Base-by-base conservation (phyloP, 2,797 vertebrate genomes). In the Pangasius sanitwongsei region DNA sequence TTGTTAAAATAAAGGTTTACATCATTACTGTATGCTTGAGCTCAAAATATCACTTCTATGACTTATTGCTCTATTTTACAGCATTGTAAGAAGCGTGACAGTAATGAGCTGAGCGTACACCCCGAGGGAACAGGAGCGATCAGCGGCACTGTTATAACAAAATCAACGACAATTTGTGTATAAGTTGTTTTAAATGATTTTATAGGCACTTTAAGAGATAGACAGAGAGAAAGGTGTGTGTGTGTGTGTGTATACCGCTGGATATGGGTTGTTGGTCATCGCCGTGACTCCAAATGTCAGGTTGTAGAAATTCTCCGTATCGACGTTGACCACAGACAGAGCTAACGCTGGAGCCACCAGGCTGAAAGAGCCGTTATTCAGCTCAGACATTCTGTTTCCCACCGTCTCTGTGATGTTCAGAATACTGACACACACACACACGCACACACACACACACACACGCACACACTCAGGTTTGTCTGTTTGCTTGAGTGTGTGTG, bases 261-360 rank as follows among this genome's bases (percentile, higher is more conserved):
- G 96, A 34, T 91, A 91, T 72, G 85, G 86, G 2, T 95, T 93
- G 23, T 87, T 86, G 23, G 87, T 44, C 9, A 95, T 94, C 15
- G 96, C 96, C 0, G 90, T 94, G 59, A 98, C 95, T 1, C 95
- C 96, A 61, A 99, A 98, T 44, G 95, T 95, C 84, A 98, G 89
- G 69, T 95, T 96, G 89, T 89, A 84, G 91, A 97, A 97, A 6
- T 75, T 28, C 0, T 84, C 92, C 8, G 94, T 96, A 78, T 93
- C 91, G 3, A 97, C 94, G 5, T 91, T 90, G 70, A 96, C 89
- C 91, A 98, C 93, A 20, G 96, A 85, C 88, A 99, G 91, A 20
- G 96, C 97, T 59, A 98, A 25, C 0, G 90, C 94, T 0, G 93
- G 86, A 67, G 95, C 92, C 0, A 91, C 89, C 70, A 99, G 85